Evolutionary conservation across 1,140 invertebrate species (phyloP).

Genomic region (Saccostrea cuccullata): DNA sequence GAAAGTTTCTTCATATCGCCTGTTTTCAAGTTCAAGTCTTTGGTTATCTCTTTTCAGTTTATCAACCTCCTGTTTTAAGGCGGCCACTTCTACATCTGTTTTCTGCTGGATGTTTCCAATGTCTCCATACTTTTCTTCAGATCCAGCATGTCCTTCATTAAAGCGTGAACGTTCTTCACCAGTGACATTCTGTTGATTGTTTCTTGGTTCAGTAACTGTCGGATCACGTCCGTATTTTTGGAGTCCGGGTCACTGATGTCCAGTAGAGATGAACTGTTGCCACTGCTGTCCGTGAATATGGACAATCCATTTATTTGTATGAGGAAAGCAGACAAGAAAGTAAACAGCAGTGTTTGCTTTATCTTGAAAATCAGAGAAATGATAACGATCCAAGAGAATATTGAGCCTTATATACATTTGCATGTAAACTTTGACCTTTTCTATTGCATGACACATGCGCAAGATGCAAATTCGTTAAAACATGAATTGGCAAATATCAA

Average conservation of each 20-base stretch:
- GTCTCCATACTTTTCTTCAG: background rate
- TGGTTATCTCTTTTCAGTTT: background rate
- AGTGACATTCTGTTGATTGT: background rate
- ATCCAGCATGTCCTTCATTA: background rate
- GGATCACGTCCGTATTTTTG: background rate
- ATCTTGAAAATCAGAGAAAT: background rate
- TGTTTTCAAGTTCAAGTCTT: background rate
- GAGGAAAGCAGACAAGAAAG: background rate
- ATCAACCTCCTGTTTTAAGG: background rate
- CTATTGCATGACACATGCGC: background rate
- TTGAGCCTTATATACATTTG: background rate
- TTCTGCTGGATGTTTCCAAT: background rate
- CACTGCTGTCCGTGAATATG: background rate
- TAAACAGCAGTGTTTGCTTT: background rate
- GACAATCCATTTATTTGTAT: background rate
- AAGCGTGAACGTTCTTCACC: background rate
- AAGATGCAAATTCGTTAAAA: too few relatives aligned
- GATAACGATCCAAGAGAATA: background rate
- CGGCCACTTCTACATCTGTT: background rate
- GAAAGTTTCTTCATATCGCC: background rate
- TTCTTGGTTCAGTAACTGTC: background rate
- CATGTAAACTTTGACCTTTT: background rate
- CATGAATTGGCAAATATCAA: too few relatives aligned
- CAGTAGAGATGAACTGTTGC: background rate
- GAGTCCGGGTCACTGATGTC: background rate